These are phyloP conservation scores for Coregonus suidteri DNA, from an alignment of 2,797 vertebrate species.

Conservation along the genomic window DNA sequence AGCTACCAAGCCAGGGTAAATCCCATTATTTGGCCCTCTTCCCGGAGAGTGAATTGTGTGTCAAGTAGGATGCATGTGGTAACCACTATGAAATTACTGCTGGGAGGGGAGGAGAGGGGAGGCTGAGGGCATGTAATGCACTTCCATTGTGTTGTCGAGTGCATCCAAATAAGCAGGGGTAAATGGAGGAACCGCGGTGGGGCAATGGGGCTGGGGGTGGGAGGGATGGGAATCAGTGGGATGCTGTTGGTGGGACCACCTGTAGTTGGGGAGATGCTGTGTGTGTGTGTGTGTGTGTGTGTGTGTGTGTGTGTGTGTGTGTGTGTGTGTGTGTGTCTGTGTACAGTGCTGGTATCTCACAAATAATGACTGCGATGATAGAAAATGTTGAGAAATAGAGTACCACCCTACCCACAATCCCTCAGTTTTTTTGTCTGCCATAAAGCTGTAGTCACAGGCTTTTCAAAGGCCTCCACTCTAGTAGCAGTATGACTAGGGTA, in stretches of 20 bases:
- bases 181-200: constrained; percentile 69
- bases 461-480: not conserved
- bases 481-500: constrained; percentile 10
- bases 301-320: not conserved
- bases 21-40: constrained; percentile 84
- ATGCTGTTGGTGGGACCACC: not conserved
- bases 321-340: not conserved
- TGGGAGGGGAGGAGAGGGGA: constrained; percentile 44
- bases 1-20: constrained; percentile 73
- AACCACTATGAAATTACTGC: constrained; percentile 83
- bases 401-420: constrained; percentile 22
- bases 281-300: constrained; percentile 14
- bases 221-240: constrained; percentile 22
- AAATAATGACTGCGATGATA: constrained; percentile 5
- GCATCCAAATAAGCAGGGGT: constrained; percentile 82
- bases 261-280: not conserved
- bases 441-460: not conserved
- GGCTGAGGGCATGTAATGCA: constrained; percentile 77
- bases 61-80: constrained; percentile 84
- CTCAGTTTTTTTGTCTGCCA: not conserved
- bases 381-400: not conserved
- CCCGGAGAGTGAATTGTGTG: constrained; percentile 80
- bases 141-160: constrained; percentile 81
- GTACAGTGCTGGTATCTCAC: not conserved
- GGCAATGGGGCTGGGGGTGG: constrained; percentile 35